Conservation (phyloP, 2,113 vertebrate species). For the Oophaga pumilio region DNA sequence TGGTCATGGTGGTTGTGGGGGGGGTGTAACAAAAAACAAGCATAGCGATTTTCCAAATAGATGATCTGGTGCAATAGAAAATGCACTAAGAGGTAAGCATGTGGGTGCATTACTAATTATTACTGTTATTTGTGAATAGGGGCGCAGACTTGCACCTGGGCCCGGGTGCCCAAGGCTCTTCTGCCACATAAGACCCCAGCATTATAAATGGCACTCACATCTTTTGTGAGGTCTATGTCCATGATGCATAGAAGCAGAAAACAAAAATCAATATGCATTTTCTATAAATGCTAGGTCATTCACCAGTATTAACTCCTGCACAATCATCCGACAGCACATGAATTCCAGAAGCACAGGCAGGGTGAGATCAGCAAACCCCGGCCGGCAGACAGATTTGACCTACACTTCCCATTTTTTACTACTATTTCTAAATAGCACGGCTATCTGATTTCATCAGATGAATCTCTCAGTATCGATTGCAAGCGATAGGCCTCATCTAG, state of each 20-base stretch:
- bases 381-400: neutral
- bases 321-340: neutral
- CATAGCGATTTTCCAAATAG: too few relatives aligned
- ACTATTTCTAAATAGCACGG: neutral
- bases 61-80: too few relatives aligned
- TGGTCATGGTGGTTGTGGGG: too few relatives aligned
- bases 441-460: constrained; percentile 1
- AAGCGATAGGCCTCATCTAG: constrained; percentile 8
- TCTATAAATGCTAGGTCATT: neutral
- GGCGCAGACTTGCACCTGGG: too few relatives aligned
- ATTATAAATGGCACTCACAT: neutral
- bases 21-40: too few relatives aligned
- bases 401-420: neutral
- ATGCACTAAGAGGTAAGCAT: too few relatives aligned
- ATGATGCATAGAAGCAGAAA: constrained; percentile 1
- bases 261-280: constrained; percentile 11
- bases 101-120: too few relatives aligned
- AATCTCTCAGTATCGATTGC: constrained; percentile 26
- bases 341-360: neutral
- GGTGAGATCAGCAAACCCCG: neutral
- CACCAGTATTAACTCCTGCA: neutral
- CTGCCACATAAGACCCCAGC: neutral
- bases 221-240: neutral
- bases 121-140: too few relatives aligned
- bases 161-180: too few relatives aligned